phyloP scores from a whole-genome alignment of 2,113 vertebrate genomes.

The Microcebus lehilahytsara region DNA sequence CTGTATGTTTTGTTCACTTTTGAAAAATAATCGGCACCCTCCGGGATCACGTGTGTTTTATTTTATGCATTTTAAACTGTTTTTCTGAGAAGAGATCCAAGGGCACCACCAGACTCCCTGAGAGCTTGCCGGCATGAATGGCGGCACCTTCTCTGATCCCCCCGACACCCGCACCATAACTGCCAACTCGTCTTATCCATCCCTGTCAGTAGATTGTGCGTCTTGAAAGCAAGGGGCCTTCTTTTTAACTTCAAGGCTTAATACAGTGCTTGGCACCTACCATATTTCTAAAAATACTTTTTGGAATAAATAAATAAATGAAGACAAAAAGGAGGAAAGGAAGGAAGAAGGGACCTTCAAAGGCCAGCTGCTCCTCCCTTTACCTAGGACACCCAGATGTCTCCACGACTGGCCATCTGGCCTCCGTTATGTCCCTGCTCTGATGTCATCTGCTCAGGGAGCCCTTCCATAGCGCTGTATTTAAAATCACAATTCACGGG shows the following conservation, averaged over 20 bases:
- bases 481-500: neutral
- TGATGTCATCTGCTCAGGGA: neutral
- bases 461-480: too few species aligned
- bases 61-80: neutral
- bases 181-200: neutral
- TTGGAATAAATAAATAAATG: neutral
- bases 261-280: neutral
- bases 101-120: neutral
- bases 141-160: neutral
- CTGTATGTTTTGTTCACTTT: neutral
- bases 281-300: neutral
- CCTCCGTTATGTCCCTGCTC: neutral
- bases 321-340: neutral
- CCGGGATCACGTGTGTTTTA: neutral
- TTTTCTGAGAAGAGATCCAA: neutral
- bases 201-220: neutral
- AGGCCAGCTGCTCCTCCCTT: neutral
- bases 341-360: neutral
- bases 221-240: neutral
- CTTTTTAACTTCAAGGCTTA: neutral
- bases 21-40: neutral
- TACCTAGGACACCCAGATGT: neutral
- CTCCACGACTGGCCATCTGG: neutral
- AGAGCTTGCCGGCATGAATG: neutral
- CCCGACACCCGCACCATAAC: neutral